Base-by-base conservation (phyloP, 2,113 vertebrate genomes). In the Centrocercus urophasianus region DNA sequence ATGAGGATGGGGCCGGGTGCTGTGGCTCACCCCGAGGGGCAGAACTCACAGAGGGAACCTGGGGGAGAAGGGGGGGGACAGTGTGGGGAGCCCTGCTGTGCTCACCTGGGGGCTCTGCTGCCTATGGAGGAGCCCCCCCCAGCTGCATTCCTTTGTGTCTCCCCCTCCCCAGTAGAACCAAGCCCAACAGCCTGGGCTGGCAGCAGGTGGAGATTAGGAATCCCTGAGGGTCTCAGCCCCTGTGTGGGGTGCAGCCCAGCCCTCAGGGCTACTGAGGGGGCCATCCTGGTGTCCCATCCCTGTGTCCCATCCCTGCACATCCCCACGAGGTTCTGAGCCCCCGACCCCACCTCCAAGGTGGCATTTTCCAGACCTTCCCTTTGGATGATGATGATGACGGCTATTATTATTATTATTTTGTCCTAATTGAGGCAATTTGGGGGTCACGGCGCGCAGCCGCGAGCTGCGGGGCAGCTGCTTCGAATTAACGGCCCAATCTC, bases 401-500 rank as follows among this genome's bases (percentile, higher is more conserved):
- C 45, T 20, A 16, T 43, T 43, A 43, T 43, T 45, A 19, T 50
- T 50, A 24, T 50, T 24, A 24, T 52, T 52, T 30, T 30, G 13
- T 84, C 43, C 70, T 90, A 92, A 93, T 65, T 54, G 86, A 90
- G 70, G 88, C 77, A 92, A 84, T 89, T 94, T 86, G 83, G 86
- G 86, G 95, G 80, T 71, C 77, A 15, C 8, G 1, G 64, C 2
- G 2, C 1, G 3, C n/a, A 10, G 67, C 83, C 9, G 3, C 82
- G 60, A 50, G 59, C 43, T 0, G 11, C 12, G 32, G 4, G 21
- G 32, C 93, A 93, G 92, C 73, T 94, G 95, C 92, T 94, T 95
- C 3, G 30, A 70, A 92, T 96, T 95, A 94, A 93, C 17, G 57
- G 67, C 32, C 73, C 86, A 88, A 71, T 28, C 5, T 69, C 45